Percentiles rank a stretch among this genome's conserved stretches.
Evolutionary conservation across 2,797 vertebrate genomes (phyloP).

Genomic region (Alcedo atthis): DNA sequence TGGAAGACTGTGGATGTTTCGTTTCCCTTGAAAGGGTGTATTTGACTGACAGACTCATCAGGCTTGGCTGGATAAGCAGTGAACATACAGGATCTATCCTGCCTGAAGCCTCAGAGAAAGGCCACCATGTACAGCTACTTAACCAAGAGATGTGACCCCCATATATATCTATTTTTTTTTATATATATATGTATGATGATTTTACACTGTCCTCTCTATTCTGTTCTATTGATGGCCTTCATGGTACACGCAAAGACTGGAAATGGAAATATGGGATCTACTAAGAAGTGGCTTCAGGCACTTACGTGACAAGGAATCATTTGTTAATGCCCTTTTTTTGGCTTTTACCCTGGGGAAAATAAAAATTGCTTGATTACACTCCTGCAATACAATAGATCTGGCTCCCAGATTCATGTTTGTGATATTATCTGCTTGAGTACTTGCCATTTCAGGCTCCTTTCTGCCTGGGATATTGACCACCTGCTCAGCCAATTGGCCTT

Average conservation of each 20-base stretch:
- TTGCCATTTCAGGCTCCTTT: neutral
- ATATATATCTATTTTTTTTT: neutral
- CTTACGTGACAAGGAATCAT: conserved; percentile 45
- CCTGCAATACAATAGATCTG: neutral
- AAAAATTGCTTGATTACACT: conserved; percentile 34
- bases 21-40: neutral
- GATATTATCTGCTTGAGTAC: conserved; percentile 36
- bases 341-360: neutral
- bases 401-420: neutral
- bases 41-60: neutral
- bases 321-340: conserved; percentile 41
- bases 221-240: neutral
- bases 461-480: conserved; percentile 29
- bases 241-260: neutral
- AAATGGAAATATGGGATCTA: conserved; percentile 29
- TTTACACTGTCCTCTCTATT: neutral
- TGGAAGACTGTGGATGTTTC: neutral
- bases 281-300: conserved; percentile 19
- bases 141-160: neutral
- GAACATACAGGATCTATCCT: neutral
- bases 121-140: neutral
- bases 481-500: conserved; percentile 19
- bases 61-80: neutral
- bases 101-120: neutral
- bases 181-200: neutral